These are phyloP conservation scores for Xylophagus ater DNA, from an alignment of 2,888 invertebrate species.

Conservation along the genomic window DNA sequence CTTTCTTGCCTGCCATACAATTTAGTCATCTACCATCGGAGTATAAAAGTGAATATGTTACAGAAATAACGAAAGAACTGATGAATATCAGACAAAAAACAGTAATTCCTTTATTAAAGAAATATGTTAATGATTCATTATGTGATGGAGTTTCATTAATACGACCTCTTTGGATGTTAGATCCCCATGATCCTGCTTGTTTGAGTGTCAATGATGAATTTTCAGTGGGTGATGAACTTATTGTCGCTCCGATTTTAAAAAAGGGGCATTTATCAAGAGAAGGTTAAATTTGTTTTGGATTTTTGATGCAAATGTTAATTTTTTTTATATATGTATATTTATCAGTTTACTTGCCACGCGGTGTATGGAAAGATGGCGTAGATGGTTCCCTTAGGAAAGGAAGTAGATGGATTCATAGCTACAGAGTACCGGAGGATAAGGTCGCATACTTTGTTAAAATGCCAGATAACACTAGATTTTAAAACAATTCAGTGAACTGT, in stretches of 20 bases:
- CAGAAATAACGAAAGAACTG: constrained; percentile 65
- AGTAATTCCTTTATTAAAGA: constrained; percentile 64
- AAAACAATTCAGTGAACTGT: constrained; percentile 17
- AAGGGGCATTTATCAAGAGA: constrained; percentile 60
- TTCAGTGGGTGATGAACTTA: constrained; percentile 77
- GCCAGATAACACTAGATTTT: constrained; percentile 74
- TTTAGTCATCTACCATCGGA: constrained; percentile 83
- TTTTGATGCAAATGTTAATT: neutral
- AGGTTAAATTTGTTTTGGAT: constrained; percentile 34
- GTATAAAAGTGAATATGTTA: constrained; percentile 66
- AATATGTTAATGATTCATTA: constrained; percentile 65
- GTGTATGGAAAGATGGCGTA: constrained; percentile 88
- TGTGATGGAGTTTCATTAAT: constrained; percentile 76
- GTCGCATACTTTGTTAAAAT: constrained; percentile 75
- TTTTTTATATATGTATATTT: constrained; percentile 15
- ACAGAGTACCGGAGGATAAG: constrained; percentile 65
- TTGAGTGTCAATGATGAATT: constrained; percentile 74
- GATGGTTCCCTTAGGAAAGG: constrained; percentile 78
- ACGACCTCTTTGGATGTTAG: constrained; percentile 82
- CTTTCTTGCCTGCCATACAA: constrained; percentile 84
- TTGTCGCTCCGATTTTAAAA: constrained; percentile 77
- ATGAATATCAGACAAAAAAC: constrained; percentile 62
- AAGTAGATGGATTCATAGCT: constrained; percentile 82
- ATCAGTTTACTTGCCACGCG: constrained; percentile 75
- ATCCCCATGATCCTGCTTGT: constrained; percentile 66